phyloP scores from a whole-genome alignment of 2,113 vertebrate species.

The Oryzias curvinotus region DNA sequence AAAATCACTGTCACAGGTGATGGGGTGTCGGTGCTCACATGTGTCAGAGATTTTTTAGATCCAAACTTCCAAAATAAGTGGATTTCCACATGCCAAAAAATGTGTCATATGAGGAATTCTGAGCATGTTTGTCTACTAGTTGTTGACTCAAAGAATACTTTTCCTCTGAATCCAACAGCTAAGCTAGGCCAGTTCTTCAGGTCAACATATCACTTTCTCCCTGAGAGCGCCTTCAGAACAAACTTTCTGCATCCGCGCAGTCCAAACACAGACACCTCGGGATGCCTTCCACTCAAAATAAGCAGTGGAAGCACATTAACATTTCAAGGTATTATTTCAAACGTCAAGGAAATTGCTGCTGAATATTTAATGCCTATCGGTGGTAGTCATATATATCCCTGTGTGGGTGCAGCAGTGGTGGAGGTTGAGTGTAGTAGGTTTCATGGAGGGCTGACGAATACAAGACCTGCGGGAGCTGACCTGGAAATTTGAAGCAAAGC shows the following conservation, averaged over 20 bases:
- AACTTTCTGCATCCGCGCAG: slow-evolving; percentile 9
- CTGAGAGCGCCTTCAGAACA: slow-evolving; percentile 44
- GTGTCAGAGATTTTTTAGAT: neutral
- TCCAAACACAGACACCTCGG: slow-evolving; percentile 51
- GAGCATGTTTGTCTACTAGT: neutral
- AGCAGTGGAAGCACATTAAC: slow-evolving; percentile 62
- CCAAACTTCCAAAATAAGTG: neutral
- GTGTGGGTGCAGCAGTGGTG: slow-evolving; percentile 18
- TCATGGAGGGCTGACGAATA: slow-evolving; percentile 10
- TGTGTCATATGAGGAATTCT: neutral
- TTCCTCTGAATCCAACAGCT: slow-evolving; percentile 30
- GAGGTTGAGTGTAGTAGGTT: slow-evolving; percentile 24
- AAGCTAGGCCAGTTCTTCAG: slow-evolving; percentile 31
- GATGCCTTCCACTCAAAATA: slow-evolving; percentile 63
- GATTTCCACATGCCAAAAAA: neutral
- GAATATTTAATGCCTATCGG: slow-evolving; percentile 67
- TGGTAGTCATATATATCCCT: slow-evolving; percentile 36
- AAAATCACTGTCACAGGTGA: slow-evolving; percentile 36
- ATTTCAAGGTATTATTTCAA: slow-evolving; percentile 74
- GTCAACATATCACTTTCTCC: slow-evolving; percentile 45
- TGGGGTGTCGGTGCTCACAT: neutral
- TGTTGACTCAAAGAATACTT: slow-evolving; percentile 30
- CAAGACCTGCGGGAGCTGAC: slow-evolving; percentile 34
- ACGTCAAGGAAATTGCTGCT: slow-evolving; percentile 61
- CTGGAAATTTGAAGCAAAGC: slow-evolving; percentile 30